These are phyloP conservation scores for Gobius niger DNA, from an alignment of 2,113 vertebrate species.

Conservation along the genomic window DNA sequence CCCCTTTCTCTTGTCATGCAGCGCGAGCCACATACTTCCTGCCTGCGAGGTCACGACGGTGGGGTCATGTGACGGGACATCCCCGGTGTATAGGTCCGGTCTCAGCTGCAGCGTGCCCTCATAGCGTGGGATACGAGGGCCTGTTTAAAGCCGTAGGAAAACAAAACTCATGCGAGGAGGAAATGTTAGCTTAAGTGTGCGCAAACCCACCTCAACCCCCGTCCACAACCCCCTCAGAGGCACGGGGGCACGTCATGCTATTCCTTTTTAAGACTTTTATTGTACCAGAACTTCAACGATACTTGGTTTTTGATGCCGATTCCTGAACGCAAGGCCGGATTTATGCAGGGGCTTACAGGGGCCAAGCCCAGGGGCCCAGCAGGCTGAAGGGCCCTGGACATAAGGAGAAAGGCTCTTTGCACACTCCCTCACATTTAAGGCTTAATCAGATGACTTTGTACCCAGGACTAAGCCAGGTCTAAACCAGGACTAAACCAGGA, in stretches of 20 bases:
- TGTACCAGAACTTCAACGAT: no score
- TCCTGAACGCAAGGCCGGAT: no score
- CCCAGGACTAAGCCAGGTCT: no score
- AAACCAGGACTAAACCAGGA: no score
- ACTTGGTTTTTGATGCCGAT: no score
- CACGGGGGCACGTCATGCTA: conserved; percentile 42
- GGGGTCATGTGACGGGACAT: conserved; percentile 62
- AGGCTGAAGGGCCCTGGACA: no score
- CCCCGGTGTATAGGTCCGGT: conserved; percentile 51
- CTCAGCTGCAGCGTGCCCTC: conserved; percentile 54
- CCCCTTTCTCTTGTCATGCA: no score
- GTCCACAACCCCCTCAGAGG: conserved; percentile 56
- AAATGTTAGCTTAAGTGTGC: conserved; percentile 75
- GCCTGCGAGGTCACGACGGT: conserved; percentile 49
- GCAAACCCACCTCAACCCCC: conserved; percentile 60
- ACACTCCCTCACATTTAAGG: no score
- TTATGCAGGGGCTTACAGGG: no score
- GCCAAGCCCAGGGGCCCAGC: no score
- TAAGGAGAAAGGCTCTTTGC: no score
- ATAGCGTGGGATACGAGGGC: conserved; percentile 57
- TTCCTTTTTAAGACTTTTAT: conserved; percentile 64
- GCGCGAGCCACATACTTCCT: conserved; percentile 22
- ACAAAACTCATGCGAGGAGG: conserved; percentile 70
- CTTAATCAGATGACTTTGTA: no score
- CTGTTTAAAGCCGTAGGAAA: conserved; percentile 63